These are phyloP conservation scores for Andrena praecox DNA, from an alignment of 2,888 invertebrate genomes.

Conservation along the genomic window DNA sequence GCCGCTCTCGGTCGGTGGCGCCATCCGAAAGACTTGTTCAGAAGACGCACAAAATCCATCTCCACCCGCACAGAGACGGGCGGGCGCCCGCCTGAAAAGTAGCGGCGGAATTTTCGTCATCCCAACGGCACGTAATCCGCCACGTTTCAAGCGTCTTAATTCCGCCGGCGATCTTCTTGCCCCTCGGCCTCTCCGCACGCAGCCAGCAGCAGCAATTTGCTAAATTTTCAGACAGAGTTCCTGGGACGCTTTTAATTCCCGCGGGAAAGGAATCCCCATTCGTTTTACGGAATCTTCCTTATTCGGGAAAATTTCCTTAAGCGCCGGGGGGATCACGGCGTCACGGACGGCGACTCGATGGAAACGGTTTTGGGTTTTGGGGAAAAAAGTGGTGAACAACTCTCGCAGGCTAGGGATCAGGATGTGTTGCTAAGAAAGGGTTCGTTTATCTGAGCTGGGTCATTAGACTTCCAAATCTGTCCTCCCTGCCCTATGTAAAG, in stretches of 20 bases:
- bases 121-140: constrained; percentile 19
- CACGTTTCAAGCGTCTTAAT: constrained; percentile 39
- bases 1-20: constrained; percentile 64
- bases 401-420: background rate
- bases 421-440: too few species aligned
- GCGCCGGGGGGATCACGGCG: background rate
- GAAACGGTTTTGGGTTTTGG: background rate
- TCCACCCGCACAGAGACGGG: background rate
- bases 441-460: too few species aligned
- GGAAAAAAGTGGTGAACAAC: background rate
- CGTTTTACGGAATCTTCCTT: constrained; percentile 28
- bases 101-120: constrained; percentile 32
- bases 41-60: background rate
- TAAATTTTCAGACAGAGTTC: constrained; percentile 31
- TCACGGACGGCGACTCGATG: background rate
- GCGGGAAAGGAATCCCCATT: constrained; percentile 21
- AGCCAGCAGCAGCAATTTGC: constrained; percentile 19
- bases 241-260: constrained; percentile 46
- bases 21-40: constrained; percentile 62
- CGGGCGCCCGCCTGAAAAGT: background rate
- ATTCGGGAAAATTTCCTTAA: background rate
- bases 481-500: too few species aligned
- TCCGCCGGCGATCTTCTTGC: constrained; percentile 16
- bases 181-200: background rate
- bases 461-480: too few species aligned